Evolutionary conservation across 2,797 vertebrate genomes (phyloP), one percentile per base, ranked within the genome.

Genomic region (Falco peregrinus): DNA sequence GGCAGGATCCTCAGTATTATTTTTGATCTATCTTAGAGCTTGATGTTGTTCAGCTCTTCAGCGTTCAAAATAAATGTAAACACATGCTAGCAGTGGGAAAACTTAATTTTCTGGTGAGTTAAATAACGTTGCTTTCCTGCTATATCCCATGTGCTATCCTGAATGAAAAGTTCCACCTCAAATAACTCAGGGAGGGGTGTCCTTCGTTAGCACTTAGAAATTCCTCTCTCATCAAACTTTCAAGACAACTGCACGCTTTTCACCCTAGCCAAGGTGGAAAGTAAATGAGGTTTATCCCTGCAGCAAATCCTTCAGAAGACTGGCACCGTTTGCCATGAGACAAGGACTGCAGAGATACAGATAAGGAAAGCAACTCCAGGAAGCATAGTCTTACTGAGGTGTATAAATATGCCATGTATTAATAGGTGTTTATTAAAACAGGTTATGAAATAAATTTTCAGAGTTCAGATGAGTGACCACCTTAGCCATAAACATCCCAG

Each of bases 381-480:
- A 77, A 93, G 35, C 26, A 61, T 3, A 68, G 35, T 6, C 83
- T 93, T 87, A 37, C 33, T 29, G 63, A 93, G 48, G 74, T 35
- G 70, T 45, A 89, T 56, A 92, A 96, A 91, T 81, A 92, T 51
- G 35, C 71, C 80, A 89, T 84, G 70, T 68, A 91, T 87, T 87
- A 95, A 95, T 88, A 93, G 85, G 60, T 95, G 57, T 82, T 97
- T 97, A 92, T 96, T 96, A 95, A 96, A 95, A 91, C 81, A 85
- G 54, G 74, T 93, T 94, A 45, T 67, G 96, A 97, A 95, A 91
- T 74, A 93, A 67, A 94, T 95, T 97, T 90, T 90, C 61, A 87
- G 96, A 95, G 82, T 94, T 95, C 89, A 92, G 43, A 76, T 70
- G 84, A 94, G 88, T 82, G 86, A 85, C 74, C 84, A 48, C 69